Base-by-base conservation (phyloP, 1,140 invertebrate genomes). In the Panonychus citri region DNA sequence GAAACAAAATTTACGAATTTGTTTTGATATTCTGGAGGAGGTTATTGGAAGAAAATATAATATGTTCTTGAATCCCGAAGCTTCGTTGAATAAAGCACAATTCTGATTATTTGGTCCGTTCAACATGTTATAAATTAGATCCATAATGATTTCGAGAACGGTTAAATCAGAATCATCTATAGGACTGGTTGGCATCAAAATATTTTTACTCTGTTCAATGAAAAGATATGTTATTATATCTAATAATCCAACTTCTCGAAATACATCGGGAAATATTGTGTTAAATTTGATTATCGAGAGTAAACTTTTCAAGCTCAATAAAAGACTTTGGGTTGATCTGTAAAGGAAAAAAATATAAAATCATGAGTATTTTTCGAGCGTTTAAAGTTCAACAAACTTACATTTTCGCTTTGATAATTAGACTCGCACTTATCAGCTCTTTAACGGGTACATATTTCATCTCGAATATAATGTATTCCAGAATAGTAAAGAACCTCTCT, bases 381-480 rank as follows among this genome's bases (percentile, higher is more conserved):
- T 30, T 26, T 21, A 19, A 42, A 54, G 4, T 2, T 7, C 21
- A n/a, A n/a, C n/a, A 42, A 17, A 42, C 66, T 66, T 64, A 70
- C 67, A 69, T 65, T 64, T 80, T 74, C 26, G 81, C 79, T 72
- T 93, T 93, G 27, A 95, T 72, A 62, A 95, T 75, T 63, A 94
- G 78, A 59, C 90, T 94, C 37, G 97, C 74, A 42, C 88, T 90
- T 66, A 96, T 95, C 54, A 97, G 76, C 74, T 97, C 94, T 73
- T 97, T 97, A 70, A 89, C 96, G 55, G 94, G 94, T 59, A 98
- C 90, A 76, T 94, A 96, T 69, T 93, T 94, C 63, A 99, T 71
- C 69, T 95, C 85, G 72, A 93, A 93, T 17, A 96, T 87, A 57
- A 96, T 81, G 67, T 93, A 95, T 70, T 97, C 91, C 27, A 98